Conservation (phyloP, 2,888 invertebrate genomes). For the Lepeophtheirus nordmannii region DNA sequence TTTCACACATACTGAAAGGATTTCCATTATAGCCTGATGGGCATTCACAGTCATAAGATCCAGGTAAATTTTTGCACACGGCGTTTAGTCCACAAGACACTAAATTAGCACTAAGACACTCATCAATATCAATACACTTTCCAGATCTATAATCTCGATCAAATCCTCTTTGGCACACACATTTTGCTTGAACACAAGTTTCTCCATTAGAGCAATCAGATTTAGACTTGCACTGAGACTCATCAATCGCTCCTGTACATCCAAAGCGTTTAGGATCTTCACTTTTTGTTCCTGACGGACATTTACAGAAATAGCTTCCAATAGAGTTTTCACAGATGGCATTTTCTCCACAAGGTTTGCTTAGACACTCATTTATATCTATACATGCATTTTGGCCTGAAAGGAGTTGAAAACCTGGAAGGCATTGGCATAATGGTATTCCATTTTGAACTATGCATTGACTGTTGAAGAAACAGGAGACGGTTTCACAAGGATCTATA, state of each 20-base stretch:
- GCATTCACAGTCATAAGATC: constrained; percentile 82
- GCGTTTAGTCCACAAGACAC: constrained; percentile 63
- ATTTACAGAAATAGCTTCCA: constrained; percentile 70
- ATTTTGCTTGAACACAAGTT: constrained; percentile 61
- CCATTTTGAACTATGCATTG: constrained; percentile 72
- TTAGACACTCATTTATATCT: constrained; percentile 72
- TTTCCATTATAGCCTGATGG: constrained; percentile 74
- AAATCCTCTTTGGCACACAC: constrained; percentile 75
- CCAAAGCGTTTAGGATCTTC: constrained; percentile 59
- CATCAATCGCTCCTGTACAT: constrained; percentile 43
- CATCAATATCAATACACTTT: constrained; percentile 67
- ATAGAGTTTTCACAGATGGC: constrained; percentile 77
- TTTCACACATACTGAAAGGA: constrained; percentile 65
- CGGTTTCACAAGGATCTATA: constrained; percentile 73
- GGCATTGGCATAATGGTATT: constrained; percentile 66
- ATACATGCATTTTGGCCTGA: constrained; percentile 52
- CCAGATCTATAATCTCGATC: constrained; percentile 51
- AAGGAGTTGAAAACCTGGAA: constrained; percentile 59
- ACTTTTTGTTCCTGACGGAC: constrained; percentile 47
- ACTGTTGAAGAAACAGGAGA: constrained; percentile 68
- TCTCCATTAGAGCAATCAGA: constrained; percentile 70
- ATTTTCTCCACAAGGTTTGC: constrained; percentile 60
- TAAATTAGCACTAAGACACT: constrained; percentile 52
- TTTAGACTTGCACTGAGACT: constrained; percentile 52
- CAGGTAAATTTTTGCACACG: constrained; percentile 77